These are phyloP conservation scores for Myrmecophaga tridactyla DNA, from an alignment of 2,113 vertebrate genomes.

Conservation along the genomic window DNA sequence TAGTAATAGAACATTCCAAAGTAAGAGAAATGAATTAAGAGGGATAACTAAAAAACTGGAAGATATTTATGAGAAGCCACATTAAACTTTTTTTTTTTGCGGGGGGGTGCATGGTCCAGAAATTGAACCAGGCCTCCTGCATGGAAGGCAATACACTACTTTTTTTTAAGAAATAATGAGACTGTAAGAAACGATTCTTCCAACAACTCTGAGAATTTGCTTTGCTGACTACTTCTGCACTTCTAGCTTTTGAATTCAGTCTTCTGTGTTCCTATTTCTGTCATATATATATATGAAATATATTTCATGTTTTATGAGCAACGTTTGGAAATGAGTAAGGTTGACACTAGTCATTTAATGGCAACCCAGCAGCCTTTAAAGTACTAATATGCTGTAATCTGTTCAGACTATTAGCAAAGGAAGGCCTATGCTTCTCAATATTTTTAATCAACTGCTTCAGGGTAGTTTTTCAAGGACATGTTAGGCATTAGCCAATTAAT, in stretches of 20 bases:
- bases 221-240: background rate
- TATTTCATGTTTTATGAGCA: background rate
- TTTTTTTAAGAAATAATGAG: background rate
- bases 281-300: background rate
- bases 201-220: background rate
- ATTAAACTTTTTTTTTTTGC: slow-evolving; percentile 9
- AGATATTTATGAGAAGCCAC: slow-evolving; percentile 17
- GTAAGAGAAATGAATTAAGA: background rate
- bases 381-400: slow-evolving; percentile 8
- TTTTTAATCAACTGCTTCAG: slow-evolving; percentile 16
- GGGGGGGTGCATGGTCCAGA: no score
- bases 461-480: slow-evolving; percentile 42
- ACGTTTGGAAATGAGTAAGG: background rate
- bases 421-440: slow-evolving; percentile 41
- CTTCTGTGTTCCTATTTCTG: background rate
- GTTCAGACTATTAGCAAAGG: slow-evolving; percentile 34
- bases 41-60: background rate
- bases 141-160: no score
- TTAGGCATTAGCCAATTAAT: slow-evolving; percentile 37
- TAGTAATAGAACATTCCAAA: background rate
- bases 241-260: background rate
- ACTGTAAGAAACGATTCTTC: background rate
- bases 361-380: background rate
- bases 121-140: no score
- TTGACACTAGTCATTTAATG: background rate